Evolutionary conservation across 2,888 invertebrate genomes (phyloP).

Genomic region (Caenorhabditis sp.): DNA sequence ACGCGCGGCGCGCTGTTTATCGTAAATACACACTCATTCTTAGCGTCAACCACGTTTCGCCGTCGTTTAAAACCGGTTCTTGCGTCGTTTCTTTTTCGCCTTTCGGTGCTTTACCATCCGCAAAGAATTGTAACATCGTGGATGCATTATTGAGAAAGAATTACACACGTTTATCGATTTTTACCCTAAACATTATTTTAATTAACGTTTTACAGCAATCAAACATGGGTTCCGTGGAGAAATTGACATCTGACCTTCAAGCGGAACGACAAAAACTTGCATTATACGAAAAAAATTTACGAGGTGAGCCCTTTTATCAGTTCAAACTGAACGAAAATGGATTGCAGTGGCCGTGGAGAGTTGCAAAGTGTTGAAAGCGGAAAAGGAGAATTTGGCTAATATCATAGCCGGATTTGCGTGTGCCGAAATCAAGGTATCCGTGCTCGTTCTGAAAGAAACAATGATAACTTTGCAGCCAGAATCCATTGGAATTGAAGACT

Average conservation of each 20-base stretch:
- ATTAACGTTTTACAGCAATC: too few relatives aligned
- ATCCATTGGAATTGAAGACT: slow-evolving; percentile 23
- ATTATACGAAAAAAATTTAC: slow-evolving; percentile 52
- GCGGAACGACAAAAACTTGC: slow-evolving; percentile 51
- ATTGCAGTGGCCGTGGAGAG: slow-evolving; percentile 51
- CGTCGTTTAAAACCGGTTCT: slow-evolving; percentile 42
- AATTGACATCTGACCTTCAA: slow-evolving; percentile 34
- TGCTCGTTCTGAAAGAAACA: not conserved
- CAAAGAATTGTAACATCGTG: slow-evolving; percentile 38
- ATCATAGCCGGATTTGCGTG: slow-evolving; percentile 54
- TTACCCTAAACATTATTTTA: not conserved
- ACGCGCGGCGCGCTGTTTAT: slow-evolving; percentile 14
- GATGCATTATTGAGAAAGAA: slow-evolving; percentile 3
- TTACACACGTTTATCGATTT: slow-evolving; percentile 22
- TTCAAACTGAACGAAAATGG: not conserved
- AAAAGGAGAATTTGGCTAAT: slow-evolving; percentile 48
- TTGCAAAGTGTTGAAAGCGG: slow-evolving; percentile 49
- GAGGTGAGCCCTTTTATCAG: too few relatives aligned
- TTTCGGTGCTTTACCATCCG: slow-evolving; percentile 27
- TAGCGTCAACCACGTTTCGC: slow-evolving; percentile 15
- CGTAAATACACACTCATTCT: slow-evolving; percentile 35
- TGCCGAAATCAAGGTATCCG: slow-evolving; percentile 38
- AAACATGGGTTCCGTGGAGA: slow-evolving; percentile 23
- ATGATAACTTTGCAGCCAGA: slow-evolving; percentile 20
- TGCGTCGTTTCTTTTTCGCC: slow-evolving; percentile 33